Percentiles rank a stretch among this genome's conserved stretches.
Conservation (phyloP, 1,140 invertebrate genomes). For the Aphis craccivora region DNA sequence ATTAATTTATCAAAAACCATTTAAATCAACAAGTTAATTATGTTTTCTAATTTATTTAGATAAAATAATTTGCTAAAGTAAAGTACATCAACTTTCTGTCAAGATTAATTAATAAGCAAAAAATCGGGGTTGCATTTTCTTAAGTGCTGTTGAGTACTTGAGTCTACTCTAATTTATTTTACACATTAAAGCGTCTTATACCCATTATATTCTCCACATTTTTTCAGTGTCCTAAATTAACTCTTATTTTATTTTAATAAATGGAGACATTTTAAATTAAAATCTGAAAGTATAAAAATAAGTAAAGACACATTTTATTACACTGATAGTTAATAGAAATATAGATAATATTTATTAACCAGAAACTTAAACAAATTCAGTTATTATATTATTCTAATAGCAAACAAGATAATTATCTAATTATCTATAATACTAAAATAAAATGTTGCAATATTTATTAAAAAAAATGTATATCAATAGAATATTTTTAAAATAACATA, state of each 20-base stretch:
- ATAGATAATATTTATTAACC: background rate
- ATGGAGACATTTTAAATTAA: background rate
- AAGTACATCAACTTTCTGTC: background rate
- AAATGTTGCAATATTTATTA: background rate
- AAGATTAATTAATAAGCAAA: background rate
- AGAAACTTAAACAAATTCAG: background rate
- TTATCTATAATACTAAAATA: background rate
- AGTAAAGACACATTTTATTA: background rate
- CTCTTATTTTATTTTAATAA: background rate
- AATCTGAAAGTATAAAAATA: background rate
- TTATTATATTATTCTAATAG: background rate
- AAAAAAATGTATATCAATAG: background rate
- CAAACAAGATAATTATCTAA: background rate
- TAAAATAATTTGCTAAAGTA: background rate
- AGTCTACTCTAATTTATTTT: background rate
- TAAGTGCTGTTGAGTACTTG: constrained; percentile 7
- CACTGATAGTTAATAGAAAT: background rate
- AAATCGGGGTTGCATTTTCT: background rate
- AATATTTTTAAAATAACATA: background rate
- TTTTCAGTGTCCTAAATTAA: background rate
- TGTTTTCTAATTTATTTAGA: background rate
- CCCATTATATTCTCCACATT: background rate
- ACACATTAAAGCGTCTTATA: background rate
- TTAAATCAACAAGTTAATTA: background rate
- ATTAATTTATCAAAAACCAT: background rate